These are phyloP conservation scores for Tetheella fluctuosa DNA, from an alignment of 2,888 invertebrate species.

Conservation along the genomic window DNA sequence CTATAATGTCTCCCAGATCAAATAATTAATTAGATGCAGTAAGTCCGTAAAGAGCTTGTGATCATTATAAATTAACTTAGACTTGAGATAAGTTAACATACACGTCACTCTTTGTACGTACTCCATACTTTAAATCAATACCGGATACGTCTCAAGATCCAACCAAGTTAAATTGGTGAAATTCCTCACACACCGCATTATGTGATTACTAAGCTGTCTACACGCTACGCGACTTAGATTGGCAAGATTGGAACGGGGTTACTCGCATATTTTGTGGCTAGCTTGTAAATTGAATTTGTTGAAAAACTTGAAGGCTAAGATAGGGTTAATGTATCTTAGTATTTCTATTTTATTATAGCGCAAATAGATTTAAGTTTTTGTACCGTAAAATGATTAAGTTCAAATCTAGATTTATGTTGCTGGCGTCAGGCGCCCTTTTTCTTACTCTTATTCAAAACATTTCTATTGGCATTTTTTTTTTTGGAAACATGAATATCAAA, in stretches of 20 bases:
- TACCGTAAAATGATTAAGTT: too few relatives aligned
- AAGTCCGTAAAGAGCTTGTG: too few relatives aligned
- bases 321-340: background rate
- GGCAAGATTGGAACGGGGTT: constrained; percentile 6
- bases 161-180: constrained; percentile 33
- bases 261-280: constrained; percentile 15
- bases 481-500: too few relatives aligned
- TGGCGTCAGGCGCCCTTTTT: too few relatives aligned
- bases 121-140: constrained; percentile 8
- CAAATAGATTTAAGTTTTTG: too few relatives aligned
- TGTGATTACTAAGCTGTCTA: constrained; percentile 26
- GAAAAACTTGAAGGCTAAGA: constrained; percentile 12
- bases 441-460: too few relatives aligned
- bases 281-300: constrained; percentile 19
- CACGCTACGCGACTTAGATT: constrained; percentile 11
- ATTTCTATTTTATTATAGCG: background rate
- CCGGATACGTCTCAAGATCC: constrained; percentile 27
- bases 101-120: background rate
- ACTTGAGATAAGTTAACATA: background rate
- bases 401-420: too few relatives aligned
- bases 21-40: too few relatives aligned
- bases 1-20: too few relatives aligned
- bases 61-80: too few relatives aligned
- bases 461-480: too few relatives aligned
- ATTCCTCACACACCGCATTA: constrained; percentile 31